Evolutionary conservation across 2,113 vertebrate species (phyloP), one percentile per base, ranked within the genome.

Genomic region (Seriola aureovittata): DNA sequence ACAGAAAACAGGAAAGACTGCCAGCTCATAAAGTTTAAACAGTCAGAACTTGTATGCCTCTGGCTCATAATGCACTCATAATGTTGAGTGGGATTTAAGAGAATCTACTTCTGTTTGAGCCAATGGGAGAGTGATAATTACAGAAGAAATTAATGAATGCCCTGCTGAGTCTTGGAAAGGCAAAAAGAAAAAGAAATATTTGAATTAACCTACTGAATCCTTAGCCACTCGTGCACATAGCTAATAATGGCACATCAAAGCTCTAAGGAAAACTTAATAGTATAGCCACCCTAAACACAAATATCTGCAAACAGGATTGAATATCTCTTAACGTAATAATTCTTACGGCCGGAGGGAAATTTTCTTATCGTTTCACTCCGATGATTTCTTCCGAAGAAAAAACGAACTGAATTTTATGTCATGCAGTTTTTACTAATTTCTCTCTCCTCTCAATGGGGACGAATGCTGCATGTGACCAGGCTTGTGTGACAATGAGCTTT

Each of bases 11-110:
- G 21, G 68, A 75, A 50, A 68, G 63, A 68, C 13, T 71, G 71
- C 67, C 52, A 82, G 71, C 52, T 81, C 62, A 75, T 75, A 29
- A 73, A 71, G 71, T 84, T 89, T 79, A 77, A 89, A 74, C 63
- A 71, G 77, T 80, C 70, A 87, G 19, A 87, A 85, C 42, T 81
- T 89, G 71, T 88, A 62, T 52, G 72, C 70, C 76, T 75, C 54
- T 75, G 76, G 81, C 76, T 88, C 76, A 81, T 89, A 89, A 93
- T 92, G 82, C 84, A 85, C 79, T 91, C 80, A 69, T 87, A 88
- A 89, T 82, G 77, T 79, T 91, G 82, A 92, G 87, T 75, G 75
- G 89, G 87, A 88, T 91, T 93, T 91, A 91, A 89, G 69, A 85
- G 75, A 90, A 88, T 91, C 75, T 88, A 83, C 84, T 73, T 83